These are phyloP conservation scores for Brachyrhaphis roseni DNA, from an alignment of 2,797 vertebrate species.

Conservation along the genomic window DNA sequence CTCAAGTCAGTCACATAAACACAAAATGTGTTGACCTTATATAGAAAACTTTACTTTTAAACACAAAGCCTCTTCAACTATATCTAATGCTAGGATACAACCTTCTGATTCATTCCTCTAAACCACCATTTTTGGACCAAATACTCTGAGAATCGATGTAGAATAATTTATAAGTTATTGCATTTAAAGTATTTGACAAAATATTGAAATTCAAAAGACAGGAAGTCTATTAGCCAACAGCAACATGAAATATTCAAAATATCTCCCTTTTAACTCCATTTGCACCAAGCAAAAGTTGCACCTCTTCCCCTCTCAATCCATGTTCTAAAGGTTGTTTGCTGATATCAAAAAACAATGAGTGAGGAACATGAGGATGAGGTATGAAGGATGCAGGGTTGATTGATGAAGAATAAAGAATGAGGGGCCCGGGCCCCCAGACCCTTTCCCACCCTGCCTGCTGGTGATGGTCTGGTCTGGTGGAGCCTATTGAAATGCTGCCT, in stretches of 20 bases:
- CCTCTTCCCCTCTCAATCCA: background rate
- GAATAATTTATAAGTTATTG: background rate
- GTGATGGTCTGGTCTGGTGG: background rate
- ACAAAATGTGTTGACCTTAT: background rate
- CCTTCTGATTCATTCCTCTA: background rate
- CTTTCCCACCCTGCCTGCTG: background rate
- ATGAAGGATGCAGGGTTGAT: background rate
- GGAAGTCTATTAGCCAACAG: background rate
- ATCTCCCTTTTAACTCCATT: background rate
- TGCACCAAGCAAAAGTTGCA: background rate
- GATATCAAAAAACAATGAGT: background rate
- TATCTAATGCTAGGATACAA: background rate
- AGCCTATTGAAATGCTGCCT: background rate
- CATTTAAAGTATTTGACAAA: background rate
- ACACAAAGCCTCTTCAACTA: background rate
- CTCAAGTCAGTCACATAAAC: background rate
- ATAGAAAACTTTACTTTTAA: background rate
- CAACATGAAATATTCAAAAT: background rate
- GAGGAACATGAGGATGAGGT: background rate
- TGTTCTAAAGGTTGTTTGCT: background rate
- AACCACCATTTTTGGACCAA: background rate
- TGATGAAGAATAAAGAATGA: background rate
- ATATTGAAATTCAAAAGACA: background rate
- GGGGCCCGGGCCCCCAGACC: too few relatives aligned
- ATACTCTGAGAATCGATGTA: background rate